These are phyloP conservation scores for Nothoprocta perdicaria DNA, from an alignment of 2,113 vertebrate genomes.

Conservation along the genomic window DNA sequence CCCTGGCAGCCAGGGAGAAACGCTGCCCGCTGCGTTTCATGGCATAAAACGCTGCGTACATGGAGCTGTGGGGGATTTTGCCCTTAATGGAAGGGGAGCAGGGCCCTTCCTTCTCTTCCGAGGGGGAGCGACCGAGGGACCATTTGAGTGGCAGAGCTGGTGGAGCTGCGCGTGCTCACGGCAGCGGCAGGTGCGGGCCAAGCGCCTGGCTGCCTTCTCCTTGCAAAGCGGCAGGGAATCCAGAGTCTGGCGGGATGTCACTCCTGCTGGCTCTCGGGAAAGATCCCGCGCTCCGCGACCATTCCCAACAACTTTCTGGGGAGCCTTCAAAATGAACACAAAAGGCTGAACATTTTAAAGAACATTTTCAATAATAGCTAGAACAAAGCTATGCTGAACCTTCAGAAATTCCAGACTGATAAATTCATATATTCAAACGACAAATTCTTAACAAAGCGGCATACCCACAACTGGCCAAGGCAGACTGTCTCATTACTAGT, in stretches of 20 bases:
- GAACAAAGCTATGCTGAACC: not conserved
- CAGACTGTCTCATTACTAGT: constrained; percentile 19
- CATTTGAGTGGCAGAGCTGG: not conserved
- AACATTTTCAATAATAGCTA: not conserved
- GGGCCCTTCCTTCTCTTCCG: not conserved
- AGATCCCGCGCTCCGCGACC: not conserved
- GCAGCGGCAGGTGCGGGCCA: not conserved
- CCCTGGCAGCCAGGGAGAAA: constrained; percentile 22
- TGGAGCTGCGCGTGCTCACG: not conserved
- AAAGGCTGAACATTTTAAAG: not conserved
- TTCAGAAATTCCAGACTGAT: not conserved
- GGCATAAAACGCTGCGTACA: not conserved
- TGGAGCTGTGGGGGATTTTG: not conserved
- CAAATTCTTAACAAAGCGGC: not conserved
- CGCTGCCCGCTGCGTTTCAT: not conserved
- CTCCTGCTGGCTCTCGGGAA: not conserved
- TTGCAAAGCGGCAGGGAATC: not conserved
- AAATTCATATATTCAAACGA: not conserved
- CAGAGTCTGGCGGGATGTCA: not conserved
- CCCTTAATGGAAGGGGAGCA: not conserved
- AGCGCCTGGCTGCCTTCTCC: not conserved
- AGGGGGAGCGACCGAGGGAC: not conserved
- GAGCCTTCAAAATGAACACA: not conserved
- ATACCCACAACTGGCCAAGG: constrained; percentile 2
- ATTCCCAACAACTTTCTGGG: not conserved